Evolutionary conservation across 2,113 vertebrate species (phyloP), one percentile per base, ranked within the genome.

Genomic region (Pampusana beccarii): DNA sequence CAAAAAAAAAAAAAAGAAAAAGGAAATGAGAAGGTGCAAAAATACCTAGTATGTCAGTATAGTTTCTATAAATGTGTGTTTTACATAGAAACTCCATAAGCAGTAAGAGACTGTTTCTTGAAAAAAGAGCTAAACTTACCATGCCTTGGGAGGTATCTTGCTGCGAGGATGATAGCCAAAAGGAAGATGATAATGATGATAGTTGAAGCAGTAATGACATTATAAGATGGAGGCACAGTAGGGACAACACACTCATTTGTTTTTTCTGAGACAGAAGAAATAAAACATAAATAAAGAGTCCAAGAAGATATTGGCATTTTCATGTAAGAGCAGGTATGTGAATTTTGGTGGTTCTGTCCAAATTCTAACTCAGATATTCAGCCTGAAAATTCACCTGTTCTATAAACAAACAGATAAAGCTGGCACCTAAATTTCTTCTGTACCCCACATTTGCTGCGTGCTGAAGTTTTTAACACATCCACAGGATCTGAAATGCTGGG

Each of bases 111-210:
- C 51, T 38, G 24, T 26, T 66, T 79, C 69, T 77, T 86, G 92
- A 36, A 81, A 87, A 96, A 57, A 60, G 33, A 84, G 50, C 33
- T 65, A 11, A 58, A 92, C 97, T 96, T 96, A 97, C 97, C 75
- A 5, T 5, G 88, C 67, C 90, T 90, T 64, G 36, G 28, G 73
- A 97, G 24, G 65, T 88, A 94, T 61, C 83, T 90, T 66, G 72
- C 91, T 90, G 92, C 77, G 42, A 94, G 62, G 74, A 7, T 34
- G 38, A 94, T 5, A 53, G 86, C 90, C 93, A 93, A 44, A 89
- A 97, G 33, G 77, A 95, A 97, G 86, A 36, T 48, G 54, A 84
- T 34, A 46, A 97, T 11, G 71, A 93, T 71, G 74, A 96, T 80
- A 80, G 56, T 69, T 38, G 96, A 90, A 80, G 92, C 95, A 91